phyloP scores from a whole-genome alignment of 1,140 invertebrate genomes.

The Helicoverpa armigera region DNA sequence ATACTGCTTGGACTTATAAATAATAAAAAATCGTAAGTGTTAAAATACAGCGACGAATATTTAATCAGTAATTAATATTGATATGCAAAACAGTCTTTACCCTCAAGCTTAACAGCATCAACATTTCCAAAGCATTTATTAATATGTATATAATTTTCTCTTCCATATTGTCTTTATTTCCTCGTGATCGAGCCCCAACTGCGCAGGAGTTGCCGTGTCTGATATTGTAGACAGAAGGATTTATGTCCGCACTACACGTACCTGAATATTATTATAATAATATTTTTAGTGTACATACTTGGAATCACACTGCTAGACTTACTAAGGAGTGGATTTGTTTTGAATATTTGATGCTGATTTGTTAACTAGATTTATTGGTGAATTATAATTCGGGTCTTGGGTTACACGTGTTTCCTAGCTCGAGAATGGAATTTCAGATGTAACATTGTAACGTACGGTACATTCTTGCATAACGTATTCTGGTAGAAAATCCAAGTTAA shows the following conservation, averaged over 20 bases:
- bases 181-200: slow-evolving; percentile 52
- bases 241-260: slow-evolving; percentile 65
- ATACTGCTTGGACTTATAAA: too few relatives aligned
- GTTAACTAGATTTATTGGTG: neutral
- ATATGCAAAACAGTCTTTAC: neutral
- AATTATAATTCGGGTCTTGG: too few relatives aligned
- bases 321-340: slow-evolving; percentile 6
- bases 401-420: too few relatives aligned
- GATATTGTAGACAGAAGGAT: slow-evolving; percentile 66
- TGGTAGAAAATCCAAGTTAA: too few relatives aligned
- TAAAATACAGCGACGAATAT: neutral
- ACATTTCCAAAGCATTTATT: slow-evolving; percentile 22
- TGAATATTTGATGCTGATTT: neutral
- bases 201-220: slow-evolving; percentile 64
- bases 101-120: neutral
- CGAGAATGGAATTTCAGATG: too few relatives aligned
- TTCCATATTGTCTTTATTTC: slow-evolving; percentile 50
- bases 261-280: slow-evolving; percentile 59
- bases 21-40: neutral
- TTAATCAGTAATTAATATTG: neutral
- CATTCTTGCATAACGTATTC: too few relatives aligned
- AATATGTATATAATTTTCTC: slow-evolving; percentile 19
- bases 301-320: slow-evolving; percentile 19
- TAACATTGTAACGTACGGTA: too few relatives aligned
- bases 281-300: slow-evolving; percentile 46